Evolutionary conservation across 2,888 invertebrate genomes (phyloP).

Genomic region (Blomia tropicalis): DNA sequence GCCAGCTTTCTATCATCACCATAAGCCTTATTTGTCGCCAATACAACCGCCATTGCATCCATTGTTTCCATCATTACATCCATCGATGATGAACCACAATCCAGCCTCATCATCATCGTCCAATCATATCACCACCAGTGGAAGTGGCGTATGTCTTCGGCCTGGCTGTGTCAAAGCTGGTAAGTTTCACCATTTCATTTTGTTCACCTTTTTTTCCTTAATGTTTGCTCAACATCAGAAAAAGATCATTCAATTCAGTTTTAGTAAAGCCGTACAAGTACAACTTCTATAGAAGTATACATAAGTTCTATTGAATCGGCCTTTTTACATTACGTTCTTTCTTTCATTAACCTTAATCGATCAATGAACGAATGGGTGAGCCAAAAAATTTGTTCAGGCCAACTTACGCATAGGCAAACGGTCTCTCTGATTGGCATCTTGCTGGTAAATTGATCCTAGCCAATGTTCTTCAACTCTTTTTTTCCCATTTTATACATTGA

Average conservation of each 20-base stretch:
- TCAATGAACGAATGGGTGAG: not conserved
- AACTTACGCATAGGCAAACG: too few relatives aligned
- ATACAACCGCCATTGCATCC: not conserved
- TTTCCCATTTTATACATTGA: too few relatives aligned
- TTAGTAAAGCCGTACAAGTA: too few relatives aligned
- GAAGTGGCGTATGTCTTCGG: slow-evolving; percentile 15
- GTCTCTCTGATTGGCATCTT: too few relatives aligned
- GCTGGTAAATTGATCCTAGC: too few relatives aligned
- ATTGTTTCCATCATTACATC: not conserved
- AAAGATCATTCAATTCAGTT: too few relatives aligned
- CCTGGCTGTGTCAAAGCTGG: slow-evolving; percentile 26
- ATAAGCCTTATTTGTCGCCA: not conserved
- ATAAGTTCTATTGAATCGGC: slow-evolving; percentile 5
- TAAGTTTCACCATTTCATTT: not conserved
- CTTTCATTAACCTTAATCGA: slow-evolving; percentile 15
- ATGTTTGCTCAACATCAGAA: too few relatives aligned
- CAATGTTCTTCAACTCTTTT: too few relatives aligned
- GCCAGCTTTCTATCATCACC: not conserved
- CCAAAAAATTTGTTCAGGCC: too few relatives aligned
- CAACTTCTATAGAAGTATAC: too few relatives aligned
- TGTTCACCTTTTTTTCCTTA: not conserved
- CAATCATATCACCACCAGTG: not conserved
- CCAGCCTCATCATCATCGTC: not conserved
- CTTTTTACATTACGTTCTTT: too few relatives aligned
- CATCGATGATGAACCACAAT: not conserved